Conservation (phyloP, 2,113 vertebrate species). For the rabbit (Oryctolagus cuniculus) region DNA sequence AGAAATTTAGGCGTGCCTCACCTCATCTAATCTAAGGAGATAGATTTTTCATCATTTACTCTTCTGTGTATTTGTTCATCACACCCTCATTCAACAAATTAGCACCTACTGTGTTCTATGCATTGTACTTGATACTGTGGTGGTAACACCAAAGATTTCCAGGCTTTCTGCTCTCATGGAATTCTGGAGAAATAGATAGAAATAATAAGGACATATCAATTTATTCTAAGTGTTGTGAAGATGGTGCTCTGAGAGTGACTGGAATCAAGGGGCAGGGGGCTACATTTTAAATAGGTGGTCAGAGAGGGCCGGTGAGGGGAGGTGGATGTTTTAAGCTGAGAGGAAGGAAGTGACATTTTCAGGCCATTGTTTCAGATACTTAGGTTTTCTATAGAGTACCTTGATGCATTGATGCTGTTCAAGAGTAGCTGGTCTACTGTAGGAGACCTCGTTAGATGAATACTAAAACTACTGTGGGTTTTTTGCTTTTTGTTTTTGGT, state of each 20-base stretch:
- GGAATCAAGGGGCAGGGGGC: background rate
- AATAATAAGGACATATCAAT: background rate
- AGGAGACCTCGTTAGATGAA: slow-evolving; percentile 62
- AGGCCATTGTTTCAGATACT: background rate
- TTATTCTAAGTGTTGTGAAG: background rate
- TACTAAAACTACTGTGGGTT: slow-evolving; percentile 38
- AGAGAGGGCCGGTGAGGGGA: background rate
- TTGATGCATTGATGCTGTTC: background rate
- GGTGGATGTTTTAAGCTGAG: background rate
- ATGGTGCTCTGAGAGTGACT: slow-evolving; percentile 19
- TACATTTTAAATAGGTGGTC: slow-evolving; percentile 23
- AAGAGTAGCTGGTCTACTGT: background rate
- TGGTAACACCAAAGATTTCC: background rate
- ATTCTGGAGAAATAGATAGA: background rate
- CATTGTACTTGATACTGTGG: background rate
- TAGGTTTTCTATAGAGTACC: slow-evolving; percentile 43
- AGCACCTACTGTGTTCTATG: background rate
- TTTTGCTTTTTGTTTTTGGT: background rate
- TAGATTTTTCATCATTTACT: slow-evolving; percentile 49
- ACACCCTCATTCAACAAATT: slow-evolving; percentile 15
- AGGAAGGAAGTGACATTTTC: slow-evolving; percentile 18
- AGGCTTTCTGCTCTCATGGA: background rate
- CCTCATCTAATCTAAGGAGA: slow-evolving; percentile 23
- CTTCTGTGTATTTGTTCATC: slow-evolving; percentile 16
- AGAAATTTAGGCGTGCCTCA: slow-evolving; percentile 47